Percentiles rank a stretch among this genome's conserved stretches.
These are phyloP conservation scores for Podarcis raffonei DNA, from an alignment of 2,113 vertebrate genomes.

Conservation along the genomic window DNA sequence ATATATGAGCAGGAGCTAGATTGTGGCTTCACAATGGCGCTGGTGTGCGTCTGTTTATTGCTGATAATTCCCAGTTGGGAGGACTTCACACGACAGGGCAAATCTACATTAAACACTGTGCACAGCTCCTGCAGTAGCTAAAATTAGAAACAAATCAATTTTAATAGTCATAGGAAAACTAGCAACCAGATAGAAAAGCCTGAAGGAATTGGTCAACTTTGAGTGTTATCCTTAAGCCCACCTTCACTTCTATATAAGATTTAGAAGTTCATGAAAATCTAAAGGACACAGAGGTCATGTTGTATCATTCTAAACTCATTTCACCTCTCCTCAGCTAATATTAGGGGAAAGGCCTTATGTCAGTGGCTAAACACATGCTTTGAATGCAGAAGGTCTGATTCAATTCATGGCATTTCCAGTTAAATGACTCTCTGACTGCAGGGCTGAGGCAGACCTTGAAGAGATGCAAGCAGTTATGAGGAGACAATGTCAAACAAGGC, in stretches of 20 bases:
- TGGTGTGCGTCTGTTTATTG: conserved; percentile 90
- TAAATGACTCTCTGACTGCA: neutral
- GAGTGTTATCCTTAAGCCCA: neutral
- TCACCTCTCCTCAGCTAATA: neutral
- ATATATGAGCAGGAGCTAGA: conserved; percentile 99
- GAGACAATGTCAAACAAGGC: neutral
- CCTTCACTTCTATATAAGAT: neutral
- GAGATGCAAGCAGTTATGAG: neutral
- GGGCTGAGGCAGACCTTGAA: neutral
- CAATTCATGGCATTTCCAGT: neutral
- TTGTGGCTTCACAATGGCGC: conserved; percentile 95
- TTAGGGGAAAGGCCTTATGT: neutral
- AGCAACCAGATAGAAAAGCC: neutral
- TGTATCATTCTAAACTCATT: neutral
- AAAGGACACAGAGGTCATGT: neutral
- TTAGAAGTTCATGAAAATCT: neutral
- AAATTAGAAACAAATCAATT: conserved; percentile 35
- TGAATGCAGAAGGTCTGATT: neutral
- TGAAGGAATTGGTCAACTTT: neutral
- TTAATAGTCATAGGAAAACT: neutral
- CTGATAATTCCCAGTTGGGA: conserved; percentile 98
- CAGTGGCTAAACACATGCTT: neutral
- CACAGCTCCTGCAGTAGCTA: conserved; percentile 97
- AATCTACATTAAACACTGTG: conserved; percentile 98
- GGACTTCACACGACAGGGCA: conserved; percentile 96